A percentile compares a stretch with the other conserved stretches of the same genome.
phyloP scores from a whole-genome alignment of 2,888 invertebrate species.

The Cheiracanthium punctorium region DNA sequence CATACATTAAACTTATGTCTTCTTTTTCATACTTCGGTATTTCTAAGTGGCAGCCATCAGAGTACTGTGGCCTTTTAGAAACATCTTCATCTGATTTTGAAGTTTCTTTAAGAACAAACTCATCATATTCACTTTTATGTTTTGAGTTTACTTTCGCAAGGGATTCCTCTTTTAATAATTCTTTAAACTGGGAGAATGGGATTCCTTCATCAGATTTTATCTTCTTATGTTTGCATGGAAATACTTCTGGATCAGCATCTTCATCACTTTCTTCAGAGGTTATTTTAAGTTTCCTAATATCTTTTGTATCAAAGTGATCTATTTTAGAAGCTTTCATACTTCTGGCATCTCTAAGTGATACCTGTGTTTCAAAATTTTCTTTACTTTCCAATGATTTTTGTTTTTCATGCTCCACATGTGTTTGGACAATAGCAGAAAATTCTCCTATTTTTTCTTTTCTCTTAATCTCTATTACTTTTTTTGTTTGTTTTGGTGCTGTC shows the following conservation, averaged over 20 bases:
- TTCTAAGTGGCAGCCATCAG: constrained; percentile 24
- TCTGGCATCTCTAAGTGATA: background rate
- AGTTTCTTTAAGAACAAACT: constrained; percentile 28
- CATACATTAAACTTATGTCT: background rate
- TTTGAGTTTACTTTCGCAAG: background rate
- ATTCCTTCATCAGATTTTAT: constrained; percentile 16
- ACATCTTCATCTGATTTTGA: background rate
- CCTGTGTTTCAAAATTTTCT: background rate
- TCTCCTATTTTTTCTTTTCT: constrained; percentile 28
- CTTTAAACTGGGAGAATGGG: constrained; percentile 37
- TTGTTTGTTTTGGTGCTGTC: background rate
- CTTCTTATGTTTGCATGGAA: background rate
- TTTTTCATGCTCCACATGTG: constrained; percentile 38
- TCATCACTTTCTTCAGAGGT: constrained; percentile 12
- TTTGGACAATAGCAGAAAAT: constrained; percentile 43
- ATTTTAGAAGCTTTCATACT: background rate
- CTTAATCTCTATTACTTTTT: background rate
- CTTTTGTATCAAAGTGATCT: background rate
- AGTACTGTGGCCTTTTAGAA: background rate
- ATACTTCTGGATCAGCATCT: background rate
- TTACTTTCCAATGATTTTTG: background rate
- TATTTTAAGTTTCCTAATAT: background rate
- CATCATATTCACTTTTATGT: constrained; percentile 11
- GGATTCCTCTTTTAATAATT: constrained; percentile 31
- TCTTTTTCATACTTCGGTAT: constrained; percentile 38